phyloP scores from a whole-genome alignment of 2,797 vertebrate genomes.

The Myotis vivesi region DNA sequence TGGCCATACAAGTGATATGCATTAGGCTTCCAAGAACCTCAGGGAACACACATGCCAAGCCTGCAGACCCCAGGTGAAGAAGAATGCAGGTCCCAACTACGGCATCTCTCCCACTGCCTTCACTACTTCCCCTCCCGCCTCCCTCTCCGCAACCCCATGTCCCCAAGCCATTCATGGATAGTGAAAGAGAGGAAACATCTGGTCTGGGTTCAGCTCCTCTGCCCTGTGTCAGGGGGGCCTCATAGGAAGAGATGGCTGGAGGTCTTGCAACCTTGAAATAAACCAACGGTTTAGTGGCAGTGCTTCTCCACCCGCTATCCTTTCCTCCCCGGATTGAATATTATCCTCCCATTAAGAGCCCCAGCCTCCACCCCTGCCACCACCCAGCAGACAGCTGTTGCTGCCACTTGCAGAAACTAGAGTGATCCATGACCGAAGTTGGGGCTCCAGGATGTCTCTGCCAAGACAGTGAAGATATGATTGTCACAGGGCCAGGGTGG shows the following conservation, averaged over 20 bases:
- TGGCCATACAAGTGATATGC: background rate
- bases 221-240: constrained; percentile 73
- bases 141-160: background rate
- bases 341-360: background rate
- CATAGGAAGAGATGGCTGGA: constrained; percentile 67
- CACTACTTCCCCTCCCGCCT: background rate
- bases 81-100: background rate
- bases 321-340: background rate
- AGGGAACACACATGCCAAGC: background rate
- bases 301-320: background rate
- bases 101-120: constrained; percentile 18
- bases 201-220: constrained; percentile 81
- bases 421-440: background rate
- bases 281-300: constrained; percentile 56
- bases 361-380: background rate
- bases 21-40: background rate
- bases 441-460: background rate
- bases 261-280: constrained; percentile 67
- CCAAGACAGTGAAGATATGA: background rate
- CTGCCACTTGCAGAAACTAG: background rate
- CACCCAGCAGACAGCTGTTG: background rate
- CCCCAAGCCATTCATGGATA: constrained; percentile 70
- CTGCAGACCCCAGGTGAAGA: background rate
- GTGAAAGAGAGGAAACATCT: constrained; percentile 91
- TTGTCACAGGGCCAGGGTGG: background rate